A percentile compares a stretch with the other conserved stretches of the same genome.
Evolutionary conservation across 2,888 invertebrate genomes (phyloP).

Genomic region (Rhingia campestris): DNA sequence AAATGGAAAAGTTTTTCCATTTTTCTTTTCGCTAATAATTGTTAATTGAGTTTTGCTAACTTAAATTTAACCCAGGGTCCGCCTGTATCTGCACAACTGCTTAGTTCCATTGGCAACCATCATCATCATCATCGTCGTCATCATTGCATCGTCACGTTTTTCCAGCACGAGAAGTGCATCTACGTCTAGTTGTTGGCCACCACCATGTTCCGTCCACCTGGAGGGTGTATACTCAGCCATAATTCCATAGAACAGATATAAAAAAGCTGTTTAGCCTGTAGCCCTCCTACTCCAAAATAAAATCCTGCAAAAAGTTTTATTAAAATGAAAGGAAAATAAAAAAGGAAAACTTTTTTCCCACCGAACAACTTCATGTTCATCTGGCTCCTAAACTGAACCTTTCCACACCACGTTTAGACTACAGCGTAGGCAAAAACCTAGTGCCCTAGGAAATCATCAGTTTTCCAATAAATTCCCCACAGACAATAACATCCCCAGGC

Average conservation of each 20-base stretch:
- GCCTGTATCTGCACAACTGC: too few species aligned
- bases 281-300: not conserved
- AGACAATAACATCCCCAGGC: conserved; percentile 45
- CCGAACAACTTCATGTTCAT: conserved; percentile 47
- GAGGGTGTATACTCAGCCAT: conserved; percentile 46
- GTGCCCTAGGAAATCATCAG: conserved; percentile 52
- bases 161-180: too few species aligned
- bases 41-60: conserved; percentile 45
- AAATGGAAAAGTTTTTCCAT: not conserved
- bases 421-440: conserved; percentile 13
- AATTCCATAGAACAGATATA: conserved; percentile 45
- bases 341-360: conserved; percentile 13
- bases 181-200: too few species aligned
- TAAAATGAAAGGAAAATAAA: conserved; percentile 9
- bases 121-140: not conserved
- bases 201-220: conserved; percentile 14
- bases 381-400: conserved; percentile 47
- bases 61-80: conserved; percentile 31
- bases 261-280: conserved; percentile 45
- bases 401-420: conserved; percentile 22
- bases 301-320: conserved; percentile 35
- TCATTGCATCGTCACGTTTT: too few species aligned
- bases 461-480: conserved; percentile 60
- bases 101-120: conserved; percentile 36
- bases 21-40: conserved; percentile 3